These are phyloP conservation scores for Galaxea fascicularis DNA, from an alignment of 92 coral and sea anemone genomes.

Conservation along the genomic window DNA sequence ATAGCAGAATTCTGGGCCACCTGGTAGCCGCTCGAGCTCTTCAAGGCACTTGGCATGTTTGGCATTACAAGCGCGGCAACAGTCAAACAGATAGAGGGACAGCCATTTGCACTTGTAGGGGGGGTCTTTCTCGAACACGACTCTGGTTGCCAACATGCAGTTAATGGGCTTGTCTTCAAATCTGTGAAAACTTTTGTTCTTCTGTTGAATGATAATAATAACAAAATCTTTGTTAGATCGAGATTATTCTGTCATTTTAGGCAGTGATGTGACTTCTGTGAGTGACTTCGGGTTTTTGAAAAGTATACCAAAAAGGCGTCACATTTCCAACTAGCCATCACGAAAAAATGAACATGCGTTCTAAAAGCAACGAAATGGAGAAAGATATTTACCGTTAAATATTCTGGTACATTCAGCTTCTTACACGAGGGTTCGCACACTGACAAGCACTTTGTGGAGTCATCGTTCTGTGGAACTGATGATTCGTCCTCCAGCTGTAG, in stretches of 20 bases:
- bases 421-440: conserved; percentile 12
- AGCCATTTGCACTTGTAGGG: conserved; percentile 5
- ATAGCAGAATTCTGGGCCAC: conserved; percentile 33
- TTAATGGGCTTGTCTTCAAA: conserved; percentile 4
- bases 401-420: background rate
- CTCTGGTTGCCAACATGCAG: conserved; percentile 24
- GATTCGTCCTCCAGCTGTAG: background rate
- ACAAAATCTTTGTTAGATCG: background rate
- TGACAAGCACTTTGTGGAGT: conserved; percentile 25
- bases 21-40: background rate
- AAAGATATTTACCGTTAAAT: conserved; percentile 14
- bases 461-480: background rate
- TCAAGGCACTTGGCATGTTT: background rate
- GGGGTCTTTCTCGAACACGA: background rate
- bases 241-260: no score
- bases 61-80: conserved; percentile 43
- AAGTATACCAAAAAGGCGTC: background rate
- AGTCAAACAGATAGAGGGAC: conserved; percentile 18
- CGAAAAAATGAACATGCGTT: background rate
- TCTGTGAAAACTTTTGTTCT: background rate
- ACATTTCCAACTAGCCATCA: no score
- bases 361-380: background rate
- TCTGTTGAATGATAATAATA: no score
- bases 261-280: no score
- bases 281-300: background rate